These are phyloP conservation scores for Bombus confusus DNA, from an alignment of 1,140 invertebrate genomes.

Conservation along the genomic window DNA sequence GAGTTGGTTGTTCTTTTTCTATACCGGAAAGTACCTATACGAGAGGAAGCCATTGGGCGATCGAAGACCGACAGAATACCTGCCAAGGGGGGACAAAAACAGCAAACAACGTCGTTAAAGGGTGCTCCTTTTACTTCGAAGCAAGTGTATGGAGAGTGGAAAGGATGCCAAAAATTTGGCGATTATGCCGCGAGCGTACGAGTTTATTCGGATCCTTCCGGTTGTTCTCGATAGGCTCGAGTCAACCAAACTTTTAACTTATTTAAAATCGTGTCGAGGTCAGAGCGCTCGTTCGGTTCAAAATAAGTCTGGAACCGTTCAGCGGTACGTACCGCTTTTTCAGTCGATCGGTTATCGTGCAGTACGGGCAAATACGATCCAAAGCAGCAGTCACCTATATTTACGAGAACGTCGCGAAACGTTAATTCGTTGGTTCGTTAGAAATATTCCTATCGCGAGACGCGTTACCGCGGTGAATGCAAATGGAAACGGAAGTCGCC, in stretches of 20 bases:
- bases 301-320: constrained; percentile 5
- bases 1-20: neutral
- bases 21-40: neutral
- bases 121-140: neutral
- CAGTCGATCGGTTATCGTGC: neutral
- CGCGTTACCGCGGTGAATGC: neutral
- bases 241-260: constrained; percentile 27
- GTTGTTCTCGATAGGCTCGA: constrained; percentile 16
- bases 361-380: too few relatives aligned
- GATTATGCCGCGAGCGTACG: constrained; percentile 34
- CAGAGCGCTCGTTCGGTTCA: constrained; percentile 17
- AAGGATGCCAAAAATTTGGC: constrained; percentile 35
- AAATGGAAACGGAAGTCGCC: neutral
- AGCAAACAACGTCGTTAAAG: constrained; percentile 12
- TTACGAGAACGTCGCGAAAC: accelerated
- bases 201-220: constrained; percentile 59
- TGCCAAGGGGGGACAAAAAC: neutral
- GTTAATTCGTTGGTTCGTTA: neutral
- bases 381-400: too few relatives aligned
- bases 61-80: neutral
- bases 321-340: neutral
- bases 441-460: too few relatives aligned
- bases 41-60: neutral
- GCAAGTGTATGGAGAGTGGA: constrained; percentile 10
- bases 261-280: constrained; percentile 52